Evolutionary conservation across 2,113 vertebrate species (phyloP).

Genomic region (Sterrhoptilus dennistouni): DNA sequence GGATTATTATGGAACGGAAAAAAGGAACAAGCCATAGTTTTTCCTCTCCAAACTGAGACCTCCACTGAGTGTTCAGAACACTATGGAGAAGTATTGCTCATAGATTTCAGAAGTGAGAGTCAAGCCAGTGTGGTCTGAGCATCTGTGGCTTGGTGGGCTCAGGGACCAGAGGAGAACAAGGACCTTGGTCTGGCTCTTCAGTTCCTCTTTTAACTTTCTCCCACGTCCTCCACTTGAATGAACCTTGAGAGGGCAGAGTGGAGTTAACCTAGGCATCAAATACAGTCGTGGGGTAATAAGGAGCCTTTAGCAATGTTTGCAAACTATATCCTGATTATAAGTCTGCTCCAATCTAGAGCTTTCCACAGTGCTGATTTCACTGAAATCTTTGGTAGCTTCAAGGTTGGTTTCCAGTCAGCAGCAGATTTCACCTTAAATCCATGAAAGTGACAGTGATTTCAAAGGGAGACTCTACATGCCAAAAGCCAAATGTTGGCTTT

Average conservation of each 20-base stretch:
- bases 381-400: background rate
- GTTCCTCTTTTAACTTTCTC: background rate
- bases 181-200: rapidly evolving
- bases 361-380: background rate
- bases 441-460: background rate
- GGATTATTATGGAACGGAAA: background rate
- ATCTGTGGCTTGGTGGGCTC: background rate
- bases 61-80: background rate
- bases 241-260: background rate
- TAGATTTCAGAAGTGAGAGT: background rate
- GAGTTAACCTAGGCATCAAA: background rate
- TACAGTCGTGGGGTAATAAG: rapidly evolving
- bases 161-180: rapidly evolving
- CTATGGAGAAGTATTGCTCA: too few species aligned
- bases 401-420: background rate
- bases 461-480: background rate
- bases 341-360: background rate
- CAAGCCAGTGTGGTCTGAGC: rapidly evolving
- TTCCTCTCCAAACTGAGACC: background rate
- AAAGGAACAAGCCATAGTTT: background rate
- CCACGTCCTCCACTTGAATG: background rate
- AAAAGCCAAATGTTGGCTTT: background rate
- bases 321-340: background rate
- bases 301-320: background rate
- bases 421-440: background rate